A percentile compares a stretch with the other conserved stretches of the same genome.
These are phyloP conservation scores for Pollimyrus isidori DNA, from an alignment of 2,113 vertebrate genomes.

Conservation along the genomic window DNA sequence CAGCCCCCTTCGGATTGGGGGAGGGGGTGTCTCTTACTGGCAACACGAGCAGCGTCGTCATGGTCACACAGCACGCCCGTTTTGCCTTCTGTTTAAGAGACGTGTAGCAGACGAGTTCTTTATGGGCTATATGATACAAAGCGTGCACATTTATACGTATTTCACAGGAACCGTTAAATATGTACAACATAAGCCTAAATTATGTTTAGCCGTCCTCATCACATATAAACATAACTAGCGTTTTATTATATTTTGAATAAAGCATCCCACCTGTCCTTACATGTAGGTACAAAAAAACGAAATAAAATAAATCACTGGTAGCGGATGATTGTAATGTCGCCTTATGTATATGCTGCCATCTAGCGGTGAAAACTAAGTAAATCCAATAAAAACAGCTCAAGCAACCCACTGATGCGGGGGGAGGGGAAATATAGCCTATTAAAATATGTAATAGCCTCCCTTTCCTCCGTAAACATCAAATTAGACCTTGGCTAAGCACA, in stretches of 20 bases:
- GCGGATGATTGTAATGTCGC: background rate
- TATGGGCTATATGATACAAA: background rate
- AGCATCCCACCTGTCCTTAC: background rate
- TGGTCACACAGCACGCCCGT: background rate
- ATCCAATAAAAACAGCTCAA: background rate
- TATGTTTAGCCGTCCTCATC: background rate
- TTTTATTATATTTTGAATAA: background rate
- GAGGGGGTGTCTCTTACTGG: background rate
- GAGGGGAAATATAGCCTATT: background rate
- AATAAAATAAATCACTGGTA: background rate
- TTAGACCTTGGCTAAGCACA: background rate
- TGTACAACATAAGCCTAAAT: background rate
- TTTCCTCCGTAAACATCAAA: background rate
- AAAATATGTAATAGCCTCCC: background rate
- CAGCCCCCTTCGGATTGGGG: background rate
- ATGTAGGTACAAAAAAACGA: background rate
- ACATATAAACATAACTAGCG: background rate
- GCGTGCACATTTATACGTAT: background rate
- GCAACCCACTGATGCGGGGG: background rate
- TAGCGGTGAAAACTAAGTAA: background rate
- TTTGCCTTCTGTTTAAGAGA: background rate
- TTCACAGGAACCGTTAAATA: background rate
- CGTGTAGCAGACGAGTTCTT: background rate
- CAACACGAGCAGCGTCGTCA: background rate
- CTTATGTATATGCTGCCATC: background rate